phyloP scores from a whole-genome alignment of 2,797 vertebrate species.

The Tokudaia tokunoshimensis region DNA sequence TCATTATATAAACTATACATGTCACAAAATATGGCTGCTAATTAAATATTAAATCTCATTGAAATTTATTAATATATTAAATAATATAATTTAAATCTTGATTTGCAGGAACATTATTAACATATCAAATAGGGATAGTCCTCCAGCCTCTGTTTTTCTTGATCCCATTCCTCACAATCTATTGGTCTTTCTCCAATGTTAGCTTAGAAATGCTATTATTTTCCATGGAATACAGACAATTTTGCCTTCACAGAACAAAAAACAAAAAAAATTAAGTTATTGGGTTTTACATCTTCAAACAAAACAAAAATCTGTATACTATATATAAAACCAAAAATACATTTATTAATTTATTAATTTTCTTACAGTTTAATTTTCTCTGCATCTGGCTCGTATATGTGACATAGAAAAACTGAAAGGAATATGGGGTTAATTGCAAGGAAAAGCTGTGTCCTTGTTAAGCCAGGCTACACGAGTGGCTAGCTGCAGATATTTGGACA shows the following conservation, averaged over 20 bases:
- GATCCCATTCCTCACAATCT: background rate
- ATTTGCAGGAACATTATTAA: background rate
- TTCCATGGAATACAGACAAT: background rate
- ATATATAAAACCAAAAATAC: background rate
- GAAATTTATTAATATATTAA: background rate
- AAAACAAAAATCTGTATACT: background rate
- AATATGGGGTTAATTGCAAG: background rate
- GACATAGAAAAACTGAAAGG: no score
- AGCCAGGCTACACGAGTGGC: no score
- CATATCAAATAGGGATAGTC: background rate
- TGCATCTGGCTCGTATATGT: background rate
- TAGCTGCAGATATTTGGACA: rapidly evolving
- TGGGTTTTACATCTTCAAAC: background rate
- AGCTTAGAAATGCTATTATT: background rate
- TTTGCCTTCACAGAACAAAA: background rate
- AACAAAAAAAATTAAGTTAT: background rate
- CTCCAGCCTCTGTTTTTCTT: rapidly evolving
- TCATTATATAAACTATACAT: background rate
- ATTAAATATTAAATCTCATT: background rate
- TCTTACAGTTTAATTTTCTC: background rate
- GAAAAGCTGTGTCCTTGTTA: background rate
- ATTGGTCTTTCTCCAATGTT: background rate
- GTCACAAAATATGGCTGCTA: background rate
- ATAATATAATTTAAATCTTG: background rate
- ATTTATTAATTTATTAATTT: background rate